Base-by-base conservation (phyloP, 2,113 vertebrate genomes). In the Sinocyclocheilus grahami region DNA sequence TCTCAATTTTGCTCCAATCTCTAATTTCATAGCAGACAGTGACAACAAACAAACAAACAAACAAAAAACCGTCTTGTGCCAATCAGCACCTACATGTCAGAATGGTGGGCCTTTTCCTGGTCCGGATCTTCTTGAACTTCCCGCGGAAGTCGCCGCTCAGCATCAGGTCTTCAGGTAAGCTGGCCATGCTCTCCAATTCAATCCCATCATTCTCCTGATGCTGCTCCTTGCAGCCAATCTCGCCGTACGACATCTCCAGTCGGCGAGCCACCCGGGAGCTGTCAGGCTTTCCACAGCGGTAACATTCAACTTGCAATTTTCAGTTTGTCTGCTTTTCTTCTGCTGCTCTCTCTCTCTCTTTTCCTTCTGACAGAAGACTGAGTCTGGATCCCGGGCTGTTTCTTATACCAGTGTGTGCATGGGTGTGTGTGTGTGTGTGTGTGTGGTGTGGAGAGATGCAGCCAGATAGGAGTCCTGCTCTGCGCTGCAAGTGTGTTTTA, bases 41-140 rank as follows among this genome's bases (percentile, higher is more conserved):
- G 46, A 11, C 76, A 30, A 69, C 37, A 84, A 65, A 53, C 5
- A 20, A 48, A 69, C 30, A 67, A 30, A 30, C 30, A 30, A 30
- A 30, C 30, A 84, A 65, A 53, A 3, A 20, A 48, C 60, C 30
- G 60, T 9, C 8, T 60, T 60, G 8, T 2, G 9, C 22, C 13
- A 18, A 81, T 83, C 65, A 27, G 55, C 76, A 93, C 97, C 93
- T 98, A 99, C 98, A 96, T 97, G 96, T 95, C 92, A 99, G 96
- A 92, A 99, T 92, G 88, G 97, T 96, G 82, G 98, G 97, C 93
- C 98, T 96, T 94, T 97, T 97, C 95, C 93, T 97, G 9, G 94
- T 89, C 58, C 95, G 95, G 86, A 97, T 96, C 91, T 95, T 96
- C 89, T 95, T 95, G 92, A 96, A 93, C 89, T 93, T 97, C 89